Conservation (phyloP, 2,113 vertebrate species). For the Lucifuga dentata region DNA sequence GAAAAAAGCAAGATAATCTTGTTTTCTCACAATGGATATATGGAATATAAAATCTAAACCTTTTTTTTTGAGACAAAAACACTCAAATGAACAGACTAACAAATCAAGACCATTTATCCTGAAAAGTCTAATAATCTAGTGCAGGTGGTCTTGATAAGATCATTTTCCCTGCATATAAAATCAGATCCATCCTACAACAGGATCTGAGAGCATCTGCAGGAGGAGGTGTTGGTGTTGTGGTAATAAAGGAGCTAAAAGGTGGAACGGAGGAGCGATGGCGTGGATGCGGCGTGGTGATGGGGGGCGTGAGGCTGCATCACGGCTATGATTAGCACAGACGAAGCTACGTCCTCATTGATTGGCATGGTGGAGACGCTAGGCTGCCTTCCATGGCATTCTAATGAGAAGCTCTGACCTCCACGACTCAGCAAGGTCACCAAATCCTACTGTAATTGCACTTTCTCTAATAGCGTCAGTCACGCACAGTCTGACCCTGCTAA, state of each 20-base stretch:
- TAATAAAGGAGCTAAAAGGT: slow-evolving; percentile 67
- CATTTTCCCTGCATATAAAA: no score
- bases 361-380: slow-evolving; percentile 86
- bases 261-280: slow-evolving; percentile 30
- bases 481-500: slow-evolving; percentile 82
- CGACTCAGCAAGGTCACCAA: slow-evolving; percentile 87
- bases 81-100: no score
- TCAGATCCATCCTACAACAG: no score
- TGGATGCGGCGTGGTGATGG: slow-evolving; percentile 8
- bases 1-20: no score
- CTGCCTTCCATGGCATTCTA: slow-evolving; percentile 87
- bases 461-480: slow-evolving; percentile 87
- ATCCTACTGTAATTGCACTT: slow-evolving; percentile 88
- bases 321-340: slow-evolving; percentile 84
- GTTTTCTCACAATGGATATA: no score
- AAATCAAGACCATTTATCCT: no score
- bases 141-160: no score
- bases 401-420: slow-evolving; percentile 88
- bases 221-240: slow-evolving; percentile 28
- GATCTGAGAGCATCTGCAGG: no score
- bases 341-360: slow-evolving; percentile 85
- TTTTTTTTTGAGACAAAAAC: no score
- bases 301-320: slow-evolving; percentile 75
- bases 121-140: no score
- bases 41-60: no score